Base-by-base conservation (phyloP, 2,113 vertebrate genomes). In the Scomber colias region DNA sequence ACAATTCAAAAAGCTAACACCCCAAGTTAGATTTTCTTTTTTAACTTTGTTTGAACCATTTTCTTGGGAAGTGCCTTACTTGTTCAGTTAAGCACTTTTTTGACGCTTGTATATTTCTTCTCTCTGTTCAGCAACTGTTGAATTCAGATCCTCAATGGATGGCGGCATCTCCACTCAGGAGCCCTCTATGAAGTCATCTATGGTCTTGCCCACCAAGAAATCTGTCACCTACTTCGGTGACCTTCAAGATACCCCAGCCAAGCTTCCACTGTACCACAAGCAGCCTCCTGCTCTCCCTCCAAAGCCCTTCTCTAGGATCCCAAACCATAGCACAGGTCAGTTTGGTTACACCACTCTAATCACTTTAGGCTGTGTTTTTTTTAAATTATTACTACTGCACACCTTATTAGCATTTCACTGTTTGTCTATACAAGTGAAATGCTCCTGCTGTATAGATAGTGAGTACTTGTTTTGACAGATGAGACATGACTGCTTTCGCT, bases 251-350 rank as follows among this genome's bases (percentile, higher is more conserved):
- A 95, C 93, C 87, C 96, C 96, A 70, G 87, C 95, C 94, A 99
- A 98, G 93, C 97, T 97, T 77, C 94, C 96, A 48, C 92, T 97
- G 90, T 97, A 97, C 90, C 97, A 97, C 94, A 99, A 99, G 94
- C 97, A 99, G 91, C 98, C 97, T 90, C 98, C 98, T 15, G 98
- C 98, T 90, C 96, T 99, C 93, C 98, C 98, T 91, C 98, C 98
- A 82, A 99, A 99, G 92, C 98, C 98, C 88, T 97, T 98, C 94
- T 93, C 97, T 91, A 95, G 98, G 94, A 96, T 97, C 93, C 92
- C 97, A 94, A 99, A 96, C 95, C 97, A 99, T 87, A 96, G 96
- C 95, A 95, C 96, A 95, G 98, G 98, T 99, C 93, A 96, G 96
- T 59, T 15, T 7, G 24, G 35, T 53, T 66, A 4, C 31, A 8